These are phyloP conservation scores for Lagocephalus sceleratus DNA, from an alignment of 2,797 vertebrate species.

Conservation along the genomic window DNA sequence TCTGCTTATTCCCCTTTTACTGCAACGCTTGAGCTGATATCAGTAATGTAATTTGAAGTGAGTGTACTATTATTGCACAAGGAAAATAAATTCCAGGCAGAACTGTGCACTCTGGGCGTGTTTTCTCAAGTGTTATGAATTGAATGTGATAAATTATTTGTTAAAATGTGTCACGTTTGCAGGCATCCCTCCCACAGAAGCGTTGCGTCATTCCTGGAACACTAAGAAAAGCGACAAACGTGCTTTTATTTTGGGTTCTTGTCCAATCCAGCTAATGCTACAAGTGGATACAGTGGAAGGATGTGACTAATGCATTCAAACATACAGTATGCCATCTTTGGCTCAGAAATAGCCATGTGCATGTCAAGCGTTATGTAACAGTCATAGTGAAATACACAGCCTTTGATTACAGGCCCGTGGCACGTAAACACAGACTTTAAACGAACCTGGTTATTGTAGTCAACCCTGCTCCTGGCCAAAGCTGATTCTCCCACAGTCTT, in stretches of 20 bases:
- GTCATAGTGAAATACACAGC: neutral
- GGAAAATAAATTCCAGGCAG: too few species aligned
- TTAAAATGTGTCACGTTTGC: neutral
- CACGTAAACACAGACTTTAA: slow-evolving; percentile 10
- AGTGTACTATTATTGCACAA: too few species aligned
- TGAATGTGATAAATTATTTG: too few species aligned
- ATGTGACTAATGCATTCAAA: neutral
- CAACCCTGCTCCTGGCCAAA: neutral
- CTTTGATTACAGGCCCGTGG: slow-evolving; percentile 14
- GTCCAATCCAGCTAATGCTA: too few species aligned
- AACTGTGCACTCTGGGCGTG: too few species aligned
- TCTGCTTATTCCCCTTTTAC: too few species aligned
- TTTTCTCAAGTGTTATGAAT: too few species aligned
- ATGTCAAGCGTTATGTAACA: neutral
- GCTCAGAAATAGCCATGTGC: neutral
- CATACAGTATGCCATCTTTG: too few species aligned
- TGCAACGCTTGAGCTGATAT: too few species aligned
- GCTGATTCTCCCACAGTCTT: slow-evolving; percentile 4
- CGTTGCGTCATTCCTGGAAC: neutral
- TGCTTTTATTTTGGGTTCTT: neutral
- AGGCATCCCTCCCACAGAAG: neutral
- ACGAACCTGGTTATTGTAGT: neutral
- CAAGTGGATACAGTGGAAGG: neutral
- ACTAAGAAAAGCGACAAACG: neutral
- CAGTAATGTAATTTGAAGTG: too few species aligned